Conservation (phyloP, 2,888 invertebrate species). For the Masnerella sp. region DNA sequence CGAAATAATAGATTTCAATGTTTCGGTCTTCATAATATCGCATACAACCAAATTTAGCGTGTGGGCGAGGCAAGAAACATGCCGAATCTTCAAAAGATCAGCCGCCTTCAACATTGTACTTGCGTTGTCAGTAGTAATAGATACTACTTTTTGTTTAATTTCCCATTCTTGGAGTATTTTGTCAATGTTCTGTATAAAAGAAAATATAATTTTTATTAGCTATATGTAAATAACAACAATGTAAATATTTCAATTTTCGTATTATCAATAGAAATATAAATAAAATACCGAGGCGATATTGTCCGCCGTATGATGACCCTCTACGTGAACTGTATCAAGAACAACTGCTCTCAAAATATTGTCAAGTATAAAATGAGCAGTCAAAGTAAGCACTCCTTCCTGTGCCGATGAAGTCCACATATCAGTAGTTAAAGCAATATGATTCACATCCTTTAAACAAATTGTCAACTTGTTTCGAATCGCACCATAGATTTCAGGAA, state of each 20-base stretch:
- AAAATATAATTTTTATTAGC: too few species aligned
- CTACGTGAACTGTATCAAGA: too few species aligned
- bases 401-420: too few species aligned
- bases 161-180: neutral
- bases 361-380: too few species aligned
- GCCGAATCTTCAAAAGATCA: neutral
- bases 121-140: neutral
- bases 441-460: neutral
- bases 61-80: neutral
- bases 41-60: neutral
- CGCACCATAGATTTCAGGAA: neutral
- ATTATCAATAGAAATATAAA: too few species aligned
- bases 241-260: too few species aligned
- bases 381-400: too few species aligned
- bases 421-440: neutral
- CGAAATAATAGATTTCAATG: neutral
- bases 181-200: neutral
- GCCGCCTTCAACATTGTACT: neutral
- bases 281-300: too few species aligned
- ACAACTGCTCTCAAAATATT: too few species aligned
- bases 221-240: too few species aligned
- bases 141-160: neutral
- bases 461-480: neutral
- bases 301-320: too few species aligned
- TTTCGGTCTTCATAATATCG: neutral